These are phyloP conservation scores for Egretta garzetta DNA, from an alignment of 2,113 vertebrate genomes.

Conservation along the genomic window DNA sequence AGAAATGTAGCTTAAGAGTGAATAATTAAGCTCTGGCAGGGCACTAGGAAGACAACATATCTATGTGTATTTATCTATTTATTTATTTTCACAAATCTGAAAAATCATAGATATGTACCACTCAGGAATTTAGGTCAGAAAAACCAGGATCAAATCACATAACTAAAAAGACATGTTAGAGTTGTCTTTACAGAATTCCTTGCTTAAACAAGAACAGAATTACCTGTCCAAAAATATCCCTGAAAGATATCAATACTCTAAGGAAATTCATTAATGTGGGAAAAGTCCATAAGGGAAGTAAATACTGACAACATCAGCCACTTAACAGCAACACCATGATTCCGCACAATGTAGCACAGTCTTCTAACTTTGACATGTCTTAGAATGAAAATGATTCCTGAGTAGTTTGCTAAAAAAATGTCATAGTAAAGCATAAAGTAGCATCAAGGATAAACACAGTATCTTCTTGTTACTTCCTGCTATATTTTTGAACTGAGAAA, in stretches of 20 bases:
- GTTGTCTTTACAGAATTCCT: not conserved
- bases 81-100: not conserved
- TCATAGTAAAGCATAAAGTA: not conserved
- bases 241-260: not conserved
- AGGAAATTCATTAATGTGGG: not conserved
- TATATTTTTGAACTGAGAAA: not conserved
- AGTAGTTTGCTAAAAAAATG: not conserved
- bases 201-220: not conserved
- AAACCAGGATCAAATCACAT: not conserved
- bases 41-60: not conserved
- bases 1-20: not conserved
- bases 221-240: not conserved
- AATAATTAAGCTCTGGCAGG: not conserved
- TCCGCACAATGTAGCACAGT: not conserved
- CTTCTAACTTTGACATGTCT: not conserved
- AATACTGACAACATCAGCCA: not conserved
- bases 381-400: not conserved
- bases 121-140: not conserved
- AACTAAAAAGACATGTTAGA: not conserved
- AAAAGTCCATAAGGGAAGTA: not conserved
- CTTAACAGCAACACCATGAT: not conserved
- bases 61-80: not conserved
- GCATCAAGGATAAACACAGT: not conserved
- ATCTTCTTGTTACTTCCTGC: not conserved
- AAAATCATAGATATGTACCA: not conserved